Evolutionary conservation across 2,797 vertebrate genomes (phyloP), one percentile per base, ranked within the genome.

Genomic region (Rhynchotus rufescens): DNA sequence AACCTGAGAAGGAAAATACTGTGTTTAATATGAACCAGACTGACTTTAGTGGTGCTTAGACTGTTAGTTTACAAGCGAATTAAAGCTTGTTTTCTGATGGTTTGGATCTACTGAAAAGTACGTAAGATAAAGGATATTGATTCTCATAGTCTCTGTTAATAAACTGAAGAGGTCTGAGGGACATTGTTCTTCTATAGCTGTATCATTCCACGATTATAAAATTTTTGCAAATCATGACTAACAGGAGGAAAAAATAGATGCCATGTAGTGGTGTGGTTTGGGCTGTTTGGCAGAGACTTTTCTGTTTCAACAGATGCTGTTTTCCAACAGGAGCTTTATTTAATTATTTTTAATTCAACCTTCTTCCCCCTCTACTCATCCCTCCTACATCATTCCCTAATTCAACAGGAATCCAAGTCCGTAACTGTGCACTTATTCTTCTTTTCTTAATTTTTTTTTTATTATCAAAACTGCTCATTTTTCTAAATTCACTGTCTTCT

Each of bases 231-330:
- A 74, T 69, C 80, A 34, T 94, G 94, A 95, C 89, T 93, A 95
- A 95, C 25, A 25, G 47, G 42, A 91, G 64, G n/a, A 32, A 82
- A 94, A 95, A 88, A 80, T 51, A 86, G 74, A 91, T 77, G 79
- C 68, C 25, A 9, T 92, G 80, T 95, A 93, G 47, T 77, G 64
- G 32, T 83, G 77, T 90, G 86, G 93, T 97, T 96, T 96, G 83
- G 80, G 78, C 89, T 96, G 86, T 91, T 96, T 95, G 94, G 94
- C 96, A 93, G 89, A 93, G 80, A 84, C 69, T 87, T 93, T 92
- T 88, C 60, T 92, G 65, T 89, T 96, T 92, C 89, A 97, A 93
- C 96, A 97, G 96, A 98, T 97, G 95, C 95, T 82, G 89, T 90
- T 95, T 94, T 96, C 91, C 94, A 94, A 93, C 93, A 94, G 93